Evolutionary conservation across 2,113 vertebrate species (phyloP).

Genomic region (Lepidothrix coronata): DNA sequence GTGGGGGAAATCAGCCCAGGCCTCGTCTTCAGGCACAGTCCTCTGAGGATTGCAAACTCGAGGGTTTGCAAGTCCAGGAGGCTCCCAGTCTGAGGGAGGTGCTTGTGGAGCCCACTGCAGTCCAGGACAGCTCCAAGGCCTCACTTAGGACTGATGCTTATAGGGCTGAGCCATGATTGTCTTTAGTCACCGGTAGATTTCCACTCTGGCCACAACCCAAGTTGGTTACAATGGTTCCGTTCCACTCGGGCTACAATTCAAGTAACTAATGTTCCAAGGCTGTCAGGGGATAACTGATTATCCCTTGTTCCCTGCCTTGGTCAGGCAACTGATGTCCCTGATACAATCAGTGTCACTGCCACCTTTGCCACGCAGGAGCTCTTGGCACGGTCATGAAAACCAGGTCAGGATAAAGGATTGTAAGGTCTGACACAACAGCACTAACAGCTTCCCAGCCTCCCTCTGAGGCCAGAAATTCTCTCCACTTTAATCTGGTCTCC

Average conservation of each 20-base stretch:
- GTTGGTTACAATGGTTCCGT: not conserved
- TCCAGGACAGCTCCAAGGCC: not conserved
- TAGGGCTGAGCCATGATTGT: not conserved
- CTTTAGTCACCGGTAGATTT: not conserved
- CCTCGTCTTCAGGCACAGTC: not conserved
- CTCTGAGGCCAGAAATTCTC: not conserved
- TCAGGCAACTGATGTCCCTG: not conserved
- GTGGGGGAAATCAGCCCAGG: not conserved
- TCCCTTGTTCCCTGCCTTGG: constrained; percentile 31
- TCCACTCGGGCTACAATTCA: not conserved
- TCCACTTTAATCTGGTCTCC: not conserved
- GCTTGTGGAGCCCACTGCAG: not conserved
- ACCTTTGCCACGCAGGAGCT: not conserved
- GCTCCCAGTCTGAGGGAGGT: too few species aligned
- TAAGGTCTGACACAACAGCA: not conserved
- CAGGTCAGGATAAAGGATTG: not conserved
- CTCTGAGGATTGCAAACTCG: not conserved
- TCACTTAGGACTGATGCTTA: fast-evolving
- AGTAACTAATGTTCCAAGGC: not conserved
- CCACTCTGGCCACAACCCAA: not conserved
- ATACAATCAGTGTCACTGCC: not conserved
- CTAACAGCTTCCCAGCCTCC: not conserved
- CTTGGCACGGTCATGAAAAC: fast-evolving
- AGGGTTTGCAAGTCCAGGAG: not conserved
- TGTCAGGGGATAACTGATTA: not conserved